Conservation (phyloP, 1,140 invertebrate species). For the Proales similis region DNA sequence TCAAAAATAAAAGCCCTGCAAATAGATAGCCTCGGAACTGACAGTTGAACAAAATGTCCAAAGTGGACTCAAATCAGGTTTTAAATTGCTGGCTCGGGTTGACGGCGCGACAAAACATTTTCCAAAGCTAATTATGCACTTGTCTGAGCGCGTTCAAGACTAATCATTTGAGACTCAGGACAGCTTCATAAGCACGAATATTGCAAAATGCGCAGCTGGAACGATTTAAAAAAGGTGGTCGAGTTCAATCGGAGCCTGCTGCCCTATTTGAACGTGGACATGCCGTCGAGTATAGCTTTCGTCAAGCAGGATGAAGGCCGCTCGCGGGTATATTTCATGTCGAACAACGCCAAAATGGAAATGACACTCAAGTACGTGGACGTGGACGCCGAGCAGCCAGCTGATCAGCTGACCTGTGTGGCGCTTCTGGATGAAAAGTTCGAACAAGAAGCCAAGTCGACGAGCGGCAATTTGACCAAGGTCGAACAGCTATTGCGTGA, state of each 20-base stretch:
- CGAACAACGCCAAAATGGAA: constrained; percentile 3
- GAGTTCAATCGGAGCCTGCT: constrained; percentile 29
- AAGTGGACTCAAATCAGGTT: background rate
- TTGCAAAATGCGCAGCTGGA: no score
- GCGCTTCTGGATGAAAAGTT: background rate
- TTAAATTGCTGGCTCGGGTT: background rate
- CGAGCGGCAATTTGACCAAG: constrained; percentile 28
- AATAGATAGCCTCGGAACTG: background rate
- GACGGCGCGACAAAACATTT: background rate
- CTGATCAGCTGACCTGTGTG: constrained; percentile 16
- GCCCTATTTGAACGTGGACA: constrained; percentile 13
- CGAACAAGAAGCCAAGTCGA: background rate
- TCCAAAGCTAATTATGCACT: background rate
- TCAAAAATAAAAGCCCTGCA: no score
- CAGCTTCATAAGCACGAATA: background rate
- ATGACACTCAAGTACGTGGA: constrained; percentile 19
- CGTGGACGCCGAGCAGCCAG: background rate
- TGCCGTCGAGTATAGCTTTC: constrained; percentile 11
- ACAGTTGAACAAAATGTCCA: background rate
- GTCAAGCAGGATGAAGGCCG: constrained; percentile 25
- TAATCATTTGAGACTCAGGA: background rate
- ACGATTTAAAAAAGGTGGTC: constrained; percentile 12
- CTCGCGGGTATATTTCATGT: constrained; percentile 9
- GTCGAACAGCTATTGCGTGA: constrained; percentile 27
- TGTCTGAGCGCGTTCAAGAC: background rate